Evolutionary conservation across 2,113 vertebrate genomes (phyloP).

Genomic region (Anthoscopus minutus): DNA sequence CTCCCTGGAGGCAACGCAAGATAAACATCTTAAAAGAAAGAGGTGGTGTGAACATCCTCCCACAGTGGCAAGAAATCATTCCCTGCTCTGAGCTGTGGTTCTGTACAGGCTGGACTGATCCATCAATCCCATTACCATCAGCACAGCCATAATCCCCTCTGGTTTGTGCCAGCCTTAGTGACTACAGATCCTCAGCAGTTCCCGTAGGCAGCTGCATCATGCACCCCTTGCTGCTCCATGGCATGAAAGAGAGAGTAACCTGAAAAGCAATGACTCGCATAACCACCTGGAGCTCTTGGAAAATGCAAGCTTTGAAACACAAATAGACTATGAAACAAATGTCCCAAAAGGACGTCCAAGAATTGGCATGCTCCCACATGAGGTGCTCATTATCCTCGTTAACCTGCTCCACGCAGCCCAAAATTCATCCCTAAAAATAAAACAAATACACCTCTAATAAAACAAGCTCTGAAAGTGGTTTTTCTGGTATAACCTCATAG

Average conservation of each 20-base stretch:
- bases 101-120: not conserved
- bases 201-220: not conserved
- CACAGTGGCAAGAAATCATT: not conserved
- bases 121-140: not conserved
- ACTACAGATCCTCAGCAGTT: not conserved
- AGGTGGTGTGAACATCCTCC: not conserved
- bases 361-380: not conserved
- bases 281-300: not conserved
- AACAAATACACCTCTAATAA: not conserved
- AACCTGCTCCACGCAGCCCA: not conserved
- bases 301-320: not conserved
- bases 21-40: not conserved
- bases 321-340: conserved; percentile 8
- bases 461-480: not conserved
- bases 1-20: not conserved
- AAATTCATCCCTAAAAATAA: not conserved
- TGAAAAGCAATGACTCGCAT: not conserved
- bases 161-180: not conserved
- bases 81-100: not conserved
- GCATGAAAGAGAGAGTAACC: not conserved
- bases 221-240: not conserved
- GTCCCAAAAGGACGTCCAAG: not conserved
- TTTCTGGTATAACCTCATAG: not conserved
- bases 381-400: not conserved
- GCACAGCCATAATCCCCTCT: not conserved